phyloP scores from a whole-genome alignment of 2,113 vertebrate genomes.

The Pangasianodon hypophthalmus region DNA sequence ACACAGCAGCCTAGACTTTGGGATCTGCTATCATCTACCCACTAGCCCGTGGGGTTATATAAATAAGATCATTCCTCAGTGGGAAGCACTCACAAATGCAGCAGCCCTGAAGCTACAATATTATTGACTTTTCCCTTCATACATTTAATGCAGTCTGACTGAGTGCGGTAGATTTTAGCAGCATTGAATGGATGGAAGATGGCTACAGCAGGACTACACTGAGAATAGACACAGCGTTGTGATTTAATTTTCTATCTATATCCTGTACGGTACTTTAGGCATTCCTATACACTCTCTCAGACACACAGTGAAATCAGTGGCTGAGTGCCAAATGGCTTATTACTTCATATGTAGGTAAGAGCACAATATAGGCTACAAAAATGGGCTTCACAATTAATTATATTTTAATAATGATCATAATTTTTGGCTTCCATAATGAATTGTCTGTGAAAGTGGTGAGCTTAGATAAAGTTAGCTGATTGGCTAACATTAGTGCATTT shows the following conservation, averaged over 20 bases:
- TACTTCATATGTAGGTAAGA: not conserved
- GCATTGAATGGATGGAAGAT: not conserved
- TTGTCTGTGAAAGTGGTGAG: not conserved
- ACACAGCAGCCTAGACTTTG: not conserved
- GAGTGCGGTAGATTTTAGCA: not conserved
- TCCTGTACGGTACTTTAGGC: conserved; percentile 31
- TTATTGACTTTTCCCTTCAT: conserved; percentile 1
- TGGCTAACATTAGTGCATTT: not conserved
- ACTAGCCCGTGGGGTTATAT: not conserved
- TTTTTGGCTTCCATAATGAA: not conserved
- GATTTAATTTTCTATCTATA: conserved; percentile 23
- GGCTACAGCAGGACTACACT: not conserved
- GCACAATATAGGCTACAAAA: not conserved
- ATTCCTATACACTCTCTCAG: conserved; percentile 47
- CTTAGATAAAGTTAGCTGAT: not conserved
- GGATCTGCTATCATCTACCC: not conserved
- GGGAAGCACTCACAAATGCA: not conserved
- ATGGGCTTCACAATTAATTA: not conserved
- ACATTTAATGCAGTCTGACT: conserved; percentile 6
- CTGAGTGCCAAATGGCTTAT: not conserved
- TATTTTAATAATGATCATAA: not conserved
- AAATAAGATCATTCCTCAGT: not conserved
- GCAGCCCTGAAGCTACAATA: not conserved
- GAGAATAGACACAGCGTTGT: conserved; percentile 9
- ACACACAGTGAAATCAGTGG: conserved; percentile 14